A percentile compares a stretch with the other conserved stretches of the same genome.
Evolutionary conservation across 2,888 invertebrate species (phyloP).

Genomic region (Germaria angustata): DNA sequence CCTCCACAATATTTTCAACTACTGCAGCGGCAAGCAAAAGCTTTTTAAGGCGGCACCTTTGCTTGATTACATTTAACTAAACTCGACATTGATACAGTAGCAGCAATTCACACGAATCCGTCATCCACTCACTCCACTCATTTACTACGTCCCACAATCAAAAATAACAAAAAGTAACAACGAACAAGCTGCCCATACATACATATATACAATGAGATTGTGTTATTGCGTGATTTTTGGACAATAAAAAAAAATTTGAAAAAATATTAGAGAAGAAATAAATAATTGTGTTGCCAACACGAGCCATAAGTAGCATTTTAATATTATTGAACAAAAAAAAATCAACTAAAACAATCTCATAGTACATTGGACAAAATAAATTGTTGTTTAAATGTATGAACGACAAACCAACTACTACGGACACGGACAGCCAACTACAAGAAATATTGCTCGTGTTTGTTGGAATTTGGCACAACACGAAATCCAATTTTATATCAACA

Average conservation of each 20-base stretch:
- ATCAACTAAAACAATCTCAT: background rate
- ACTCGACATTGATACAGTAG: constrained; percentile 64
- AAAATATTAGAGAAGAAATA: constrained; percentile 6
- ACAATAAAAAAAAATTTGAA: background rate
- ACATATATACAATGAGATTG: constrained; percentile 41
- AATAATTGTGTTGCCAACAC: constrained; percentile 56
- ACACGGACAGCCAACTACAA: background rate
- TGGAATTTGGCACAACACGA: background rate
- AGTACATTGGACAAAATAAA: constrained; percentile 7
- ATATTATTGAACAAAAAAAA: constrained; percentile 17
- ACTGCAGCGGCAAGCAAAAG: background rate
- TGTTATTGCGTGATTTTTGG: constrained; percentile 52
- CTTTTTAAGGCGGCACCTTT: constrained; percentile 61
- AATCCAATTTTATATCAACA: background rate
- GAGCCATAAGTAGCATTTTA: constrained; percentile 64
- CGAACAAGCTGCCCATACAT: background rate
- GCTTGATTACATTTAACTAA: constrained; percentile 54
- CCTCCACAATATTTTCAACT: background rate
- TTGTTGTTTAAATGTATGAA: background rate
- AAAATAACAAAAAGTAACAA: constrained; percentile 15
- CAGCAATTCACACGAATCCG: constrained; percentile 62
- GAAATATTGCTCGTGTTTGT: background rate
- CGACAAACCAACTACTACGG: background rate
- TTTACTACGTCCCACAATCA: constrained; percentile 41
- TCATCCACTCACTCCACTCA: constrained; percentile 51